Evolutionary conservation across 2,113 vertebrate species (phyloP).

Genomic region (Sphyrna mokarran): DNA sequence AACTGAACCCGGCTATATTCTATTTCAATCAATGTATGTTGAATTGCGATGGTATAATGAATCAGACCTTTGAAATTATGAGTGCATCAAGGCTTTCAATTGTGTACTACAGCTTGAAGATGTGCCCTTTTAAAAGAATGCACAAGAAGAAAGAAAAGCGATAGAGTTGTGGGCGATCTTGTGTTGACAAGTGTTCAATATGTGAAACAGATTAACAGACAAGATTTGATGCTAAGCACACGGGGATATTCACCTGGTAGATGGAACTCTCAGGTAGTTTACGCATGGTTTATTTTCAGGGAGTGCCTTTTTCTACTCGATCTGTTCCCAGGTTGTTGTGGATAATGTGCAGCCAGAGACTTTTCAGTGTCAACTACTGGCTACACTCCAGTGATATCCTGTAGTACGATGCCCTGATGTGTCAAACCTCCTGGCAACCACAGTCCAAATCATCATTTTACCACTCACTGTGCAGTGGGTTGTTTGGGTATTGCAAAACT

Average conservation of each 20-base stretch:
- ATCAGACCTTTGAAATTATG: neutral
- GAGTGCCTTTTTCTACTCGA: neutral
- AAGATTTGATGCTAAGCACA: neutral
- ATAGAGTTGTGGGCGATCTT: neutral
- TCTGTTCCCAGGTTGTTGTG: neutral
- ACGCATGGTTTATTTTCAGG: neutral
- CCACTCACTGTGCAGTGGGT: neutral
- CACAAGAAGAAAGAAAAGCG: neutral
- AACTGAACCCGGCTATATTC: too few relatives aligned
- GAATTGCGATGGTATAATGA: neutral
- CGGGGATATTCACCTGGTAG: neutral
- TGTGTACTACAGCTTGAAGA: neutral
- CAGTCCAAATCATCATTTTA: neutral
- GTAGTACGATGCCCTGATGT: neutral
- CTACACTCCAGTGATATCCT: neutral
- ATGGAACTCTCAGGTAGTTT: neutral
- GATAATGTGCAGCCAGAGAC: neutral
- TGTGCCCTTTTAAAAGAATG: neutral
- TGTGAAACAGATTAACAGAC: neutral
- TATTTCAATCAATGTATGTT: neutral
- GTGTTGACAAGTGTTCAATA: too few relatives aligned
- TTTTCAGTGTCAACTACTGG: neutral
- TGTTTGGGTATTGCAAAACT: neutral
- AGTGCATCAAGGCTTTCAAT: neutral
- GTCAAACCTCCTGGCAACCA: neutral